These are phyloP conservation scores for Galleria mellonella DNA, from an alignment of 1,140 invertebrate species.

Conservation along the genomic window DNA sequence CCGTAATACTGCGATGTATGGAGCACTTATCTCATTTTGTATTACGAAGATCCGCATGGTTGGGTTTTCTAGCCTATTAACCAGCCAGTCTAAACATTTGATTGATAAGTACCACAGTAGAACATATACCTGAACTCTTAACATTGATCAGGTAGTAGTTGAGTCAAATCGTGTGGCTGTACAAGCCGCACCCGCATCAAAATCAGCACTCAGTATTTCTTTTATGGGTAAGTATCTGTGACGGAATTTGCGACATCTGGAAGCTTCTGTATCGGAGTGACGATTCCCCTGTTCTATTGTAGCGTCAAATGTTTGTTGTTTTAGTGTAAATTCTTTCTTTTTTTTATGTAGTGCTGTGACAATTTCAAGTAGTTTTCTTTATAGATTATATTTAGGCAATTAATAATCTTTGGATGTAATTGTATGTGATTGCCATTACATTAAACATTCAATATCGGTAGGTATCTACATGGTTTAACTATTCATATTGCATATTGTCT, in stretches of 20 bases:
- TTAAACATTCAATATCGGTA: no score
- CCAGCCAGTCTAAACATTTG: conserved; percentile 28
- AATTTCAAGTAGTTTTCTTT: no score
- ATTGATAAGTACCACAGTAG: conserved; percentile 21
- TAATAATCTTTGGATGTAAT: no score
- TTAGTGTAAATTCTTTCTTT: no score
- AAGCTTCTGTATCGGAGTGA: conserved; percentile 4
- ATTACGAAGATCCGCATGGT: conserved; percentile 28
- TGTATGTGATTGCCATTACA: no score
- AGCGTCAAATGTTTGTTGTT: no score
- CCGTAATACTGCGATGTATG: not conserved
- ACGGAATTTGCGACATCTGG: no score
- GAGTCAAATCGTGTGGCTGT: conserved; percentile 16
- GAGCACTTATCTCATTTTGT: not conserved
- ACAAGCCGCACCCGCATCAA: conserved; percentile 22
- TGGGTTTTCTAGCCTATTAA: conserved; percentile 51
- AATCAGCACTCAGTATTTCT: conserved; percentile 25
- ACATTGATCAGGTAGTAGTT: conserved; percentile 19
- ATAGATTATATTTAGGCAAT: no score
- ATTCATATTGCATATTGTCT: no score
- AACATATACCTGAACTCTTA: conserved; percentile 21
- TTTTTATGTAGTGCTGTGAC: no score
- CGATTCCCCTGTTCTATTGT: conserved; percentile 5
- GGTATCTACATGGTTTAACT: no score
- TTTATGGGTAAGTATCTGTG: conserved; percentile 43